Evolutionary conservation across 2,113 vertebrate genomes (phyloP).

Genomic region (Pan troglodytes): NHGRI_mPanTro3-v2.1_pri NC_072412.2:115973501-115974000

Average conservation of each 20-base stretch:
- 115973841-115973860: background rate
- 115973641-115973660: background rate
- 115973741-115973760: background rate
- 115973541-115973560: rapidly evolving
- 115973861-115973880: no score
- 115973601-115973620: rapidly evolving
- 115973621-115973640: background rate
- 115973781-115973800: background rate
- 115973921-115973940: background rate
- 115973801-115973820: rapidly evolving
- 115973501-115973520: background rate
- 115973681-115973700: background rate
- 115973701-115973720: rapidly evolving
- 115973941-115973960: no score
- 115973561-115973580: background rate
- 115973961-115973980: no score
- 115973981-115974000: no score
- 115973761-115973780: background rate
- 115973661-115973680: background rate
- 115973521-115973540: rapidly evolving
- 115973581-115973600: rapidly evolving
- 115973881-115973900: background rate
- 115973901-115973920: background rate
- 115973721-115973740: rapidly evolving
- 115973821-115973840: background rate